These are phyloP conservation scores for Selene dorsalis DNA, from an alignment of 2,797 vertebrate species.

Conservation along the genomic window DNA sequence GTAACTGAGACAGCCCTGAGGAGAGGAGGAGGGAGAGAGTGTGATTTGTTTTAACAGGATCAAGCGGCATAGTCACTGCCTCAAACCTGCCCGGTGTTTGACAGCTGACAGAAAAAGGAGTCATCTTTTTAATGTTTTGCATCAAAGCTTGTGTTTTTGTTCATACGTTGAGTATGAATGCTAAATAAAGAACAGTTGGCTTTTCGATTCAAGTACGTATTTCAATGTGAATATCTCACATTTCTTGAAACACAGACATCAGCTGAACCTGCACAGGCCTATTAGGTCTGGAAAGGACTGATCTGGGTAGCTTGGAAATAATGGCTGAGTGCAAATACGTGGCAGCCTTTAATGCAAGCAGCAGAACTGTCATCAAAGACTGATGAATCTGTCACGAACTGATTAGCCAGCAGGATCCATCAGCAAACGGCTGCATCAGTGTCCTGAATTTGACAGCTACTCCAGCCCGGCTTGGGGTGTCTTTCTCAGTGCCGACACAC, in stretches of 20 bases:
- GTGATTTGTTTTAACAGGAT: conserved; percentile 70
- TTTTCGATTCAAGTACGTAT: conserved; percentile 57
- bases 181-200: conserved; percentile 50
- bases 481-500: conserved; percentile 30
- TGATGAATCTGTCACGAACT: conserved; percentile 63
- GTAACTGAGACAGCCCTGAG: conserved; percentile 88
- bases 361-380: conserved; percentile 59
- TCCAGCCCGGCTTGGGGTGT: conserved; percentile 42
- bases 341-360: conserved; percentile 50
- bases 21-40: conserved; percentile 52
- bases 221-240: conserved; percentile 65
- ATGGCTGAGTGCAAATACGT: conserved; percentile 47
- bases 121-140: conserved; percentile 73
- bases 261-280: conserved; percentile 43
- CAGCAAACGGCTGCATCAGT: conserved; percentile 57
- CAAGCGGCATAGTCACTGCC: conserved; percentile 43
- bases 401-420: conserved; percentile 63
- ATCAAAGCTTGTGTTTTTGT: conserved; percentile 77
- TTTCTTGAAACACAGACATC: conserved; percentile 42
- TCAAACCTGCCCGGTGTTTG: conserved; percentile 66
- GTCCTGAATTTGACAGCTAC: conserved; percentile 59
- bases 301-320: conserved; percentile 51
- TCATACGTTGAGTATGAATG: conserved; percentile 68
- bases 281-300: conserved; percentile 54
- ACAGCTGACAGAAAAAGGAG: conserved; percentile 62